Evolutionary conservation across 2,113 vertebrate species (phyloP).

Genomic region (Cairina moschata): DNA sequence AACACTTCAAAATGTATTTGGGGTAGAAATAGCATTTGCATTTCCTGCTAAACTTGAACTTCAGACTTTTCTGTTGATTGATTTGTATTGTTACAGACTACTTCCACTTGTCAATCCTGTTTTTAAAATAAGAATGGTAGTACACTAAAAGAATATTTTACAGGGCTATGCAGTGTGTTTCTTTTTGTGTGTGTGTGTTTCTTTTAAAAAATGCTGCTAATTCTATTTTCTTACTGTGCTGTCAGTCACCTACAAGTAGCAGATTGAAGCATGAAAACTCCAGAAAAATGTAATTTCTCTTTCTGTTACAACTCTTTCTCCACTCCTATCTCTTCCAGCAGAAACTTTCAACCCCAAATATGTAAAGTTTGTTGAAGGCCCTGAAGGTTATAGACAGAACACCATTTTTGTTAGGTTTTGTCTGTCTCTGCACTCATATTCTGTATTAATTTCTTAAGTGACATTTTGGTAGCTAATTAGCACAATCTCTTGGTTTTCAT

Average conservation of each 20-base stretch:
- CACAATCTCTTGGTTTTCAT: background rate
- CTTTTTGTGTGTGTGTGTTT: background rate
- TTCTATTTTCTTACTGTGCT: background rate
- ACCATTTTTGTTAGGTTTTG: background rate
- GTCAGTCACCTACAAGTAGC: background rate
- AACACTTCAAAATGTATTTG: background rate
- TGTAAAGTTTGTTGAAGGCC: background rate
- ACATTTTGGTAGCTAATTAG: background rate
- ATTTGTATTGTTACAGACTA: background rate
- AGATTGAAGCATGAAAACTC: background rate
- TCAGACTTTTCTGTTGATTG: background rate
- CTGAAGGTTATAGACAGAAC: background rate
- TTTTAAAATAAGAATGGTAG: background rate
- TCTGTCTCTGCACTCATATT: background rate
- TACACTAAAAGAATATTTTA: background rate
- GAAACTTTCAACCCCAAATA: background rate
- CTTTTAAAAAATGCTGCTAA: background rate
- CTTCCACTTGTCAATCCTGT: background rate
- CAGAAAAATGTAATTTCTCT: background rate
- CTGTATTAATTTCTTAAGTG: background rate
- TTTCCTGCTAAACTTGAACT: background rate
- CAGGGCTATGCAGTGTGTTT: background rate
- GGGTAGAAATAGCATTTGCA: background rate
- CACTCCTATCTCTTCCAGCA: background rate
- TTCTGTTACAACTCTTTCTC: background rate